Evolutionary conservation across 1,140 invertebrate genomes (phyloP).

Genomic region (Zeugodacus cucurbitae): DNA sequence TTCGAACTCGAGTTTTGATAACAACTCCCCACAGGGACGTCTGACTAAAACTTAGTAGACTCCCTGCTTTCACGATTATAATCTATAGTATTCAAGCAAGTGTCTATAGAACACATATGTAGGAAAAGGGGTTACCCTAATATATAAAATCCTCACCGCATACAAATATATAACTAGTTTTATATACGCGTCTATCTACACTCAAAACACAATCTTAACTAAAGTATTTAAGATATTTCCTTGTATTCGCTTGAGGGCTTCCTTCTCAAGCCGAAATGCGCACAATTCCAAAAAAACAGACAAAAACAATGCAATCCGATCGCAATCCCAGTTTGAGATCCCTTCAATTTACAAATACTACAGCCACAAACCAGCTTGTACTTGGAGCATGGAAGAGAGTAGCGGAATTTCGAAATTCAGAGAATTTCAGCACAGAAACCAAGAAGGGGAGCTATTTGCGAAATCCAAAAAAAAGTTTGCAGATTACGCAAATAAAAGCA

Average conservation of each 20-base stretch:
- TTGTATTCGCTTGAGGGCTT: neutral
- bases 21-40: too few species aligned
- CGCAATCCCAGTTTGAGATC: neutral
- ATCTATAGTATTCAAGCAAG: too few species aligned
- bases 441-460: slow-evolving; percentile 18
- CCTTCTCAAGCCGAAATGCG: neutral
- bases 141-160: neutral
- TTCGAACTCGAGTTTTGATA: too few species aligned
- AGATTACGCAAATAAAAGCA: neutral
- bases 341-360: neutral
- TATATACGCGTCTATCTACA: neutral
- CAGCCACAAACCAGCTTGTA: neutral
- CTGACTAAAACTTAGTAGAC: too few species aligned
- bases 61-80: too few species aligned
- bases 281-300: neutral
- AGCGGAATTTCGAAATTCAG: slow-evolving; percentile 15
- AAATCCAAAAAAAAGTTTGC: neutral
- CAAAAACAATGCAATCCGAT: slow-evolving; percentile 2
- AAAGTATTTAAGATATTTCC: slow-evolving; percentile 7
- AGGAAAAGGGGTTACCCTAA: neutral
- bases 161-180: neutral
- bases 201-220: neutral
- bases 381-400: neutral
- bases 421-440: slow-evolving; percentile 31
- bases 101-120: too few species aligned